phyloP scores from a whole-genome alignment of 2,113 vertebrate genomes.

The Megaleporinus macrocephalus region DNA sequence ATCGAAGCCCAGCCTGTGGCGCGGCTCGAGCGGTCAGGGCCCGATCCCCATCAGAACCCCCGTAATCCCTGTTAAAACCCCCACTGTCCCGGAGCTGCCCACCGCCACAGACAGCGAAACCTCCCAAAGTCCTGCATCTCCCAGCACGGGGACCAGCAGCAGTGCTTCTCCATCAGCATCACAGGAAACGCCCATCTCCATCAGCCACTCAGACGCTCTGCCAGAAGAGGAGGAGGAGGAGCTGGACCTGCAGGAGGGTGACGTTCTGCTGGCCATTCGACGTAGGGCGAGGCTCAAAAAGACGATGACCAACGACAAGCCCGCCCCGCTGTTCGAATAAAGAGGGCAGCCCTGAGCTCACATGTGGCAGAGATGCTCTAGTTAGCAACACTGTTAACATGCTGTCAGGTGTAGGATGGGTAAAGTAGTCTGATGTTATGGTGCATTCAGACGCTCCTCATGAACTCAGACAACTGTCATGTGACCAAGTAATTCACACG shows the following conservation, averaged over 20 bases:
- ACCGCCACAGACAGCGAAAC: conserved; percentile 44
- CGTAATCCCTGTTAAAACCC: conserved; percentile 93
- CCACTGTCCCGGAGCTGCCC: conserved; percentile 85
- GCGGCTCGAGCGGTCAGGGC: conserved; percentile 81
- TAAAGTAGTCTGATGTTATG: conserved; percentile 17
- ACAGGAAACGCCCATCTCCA: conserved; percentile 65
- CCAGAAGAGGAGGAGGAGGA: conserved; percentile 63
- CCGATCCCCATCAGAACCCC: conserved; percentile 93
- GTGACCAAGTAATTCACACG: too few relatives aligned
- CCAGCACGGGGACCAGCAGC: conserved; percentile 23
- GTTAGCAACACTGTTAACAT: conserved; percentile 8
- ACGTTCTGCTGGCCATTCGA: conserved; percentile 88
- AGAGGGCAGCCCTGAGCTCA: conserved; percentile 7
- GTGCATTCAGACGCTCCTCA: neutral
- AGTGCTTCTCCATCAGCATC: conserved; percentile 61
- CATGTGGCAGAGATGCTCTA: neutral
- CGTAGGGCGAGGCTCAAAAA: conserved; percentile 90
- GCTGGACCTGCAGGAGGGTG: conserved; percentile 70
- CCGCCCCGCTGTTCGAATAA: conserved; percentile 83
- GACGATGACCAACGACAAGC: conserved; percentile 86
- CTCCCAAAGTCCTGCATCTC: neutral
- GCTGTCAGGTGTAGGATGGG: conserved; percentile 10
- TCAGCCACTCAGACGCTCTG: conserved; percentile 19
- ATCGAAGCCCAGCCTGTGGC: conserved; percentile 89
- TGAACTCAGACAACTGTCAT: neutral